phyloP scores from a whole-genome alignment of 2,113 vertebrate species.

The Trogon melanurus region DNA sequence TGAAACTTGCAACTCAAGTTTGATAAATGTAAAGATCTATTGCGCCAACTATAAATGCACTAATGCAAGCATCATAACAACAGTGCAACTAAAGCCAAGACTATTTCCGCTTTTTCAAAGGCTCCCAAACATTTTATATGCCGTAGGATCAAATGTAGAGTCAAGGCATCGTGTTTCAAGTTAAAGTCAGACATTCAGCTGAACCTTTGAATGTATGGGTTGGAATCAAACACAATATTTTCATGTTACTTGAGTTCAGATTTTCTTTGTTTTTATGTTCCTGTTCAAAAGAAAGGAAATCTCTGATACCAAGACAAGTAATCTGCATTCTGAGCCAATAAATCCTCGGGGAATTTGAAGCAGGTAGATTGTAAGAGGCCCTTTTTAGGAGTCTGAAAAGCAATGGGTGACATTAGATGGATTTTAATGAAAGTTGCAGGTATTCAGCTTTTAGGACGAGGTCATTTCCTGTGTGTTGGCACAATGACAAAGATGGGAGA shows the following conservation, averaged over 20 bases:
- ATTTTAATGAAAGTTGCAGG: slow-evolving; percentile 54
- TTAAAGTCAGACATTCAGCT: slow-evolving; percentile 35
- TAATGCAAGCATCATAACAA: slow-evolving; percentile 39
- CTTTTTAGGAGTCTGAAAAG: slow-evolving; percentile 31
- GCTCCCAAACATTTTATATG: slow-evolving; percentile 32
- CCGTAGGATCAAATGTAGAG: neutral
- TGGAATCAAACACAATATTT: slow-evolving; percentile 62
- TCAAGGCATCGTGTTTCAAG: slow-evolving; percentile 31
- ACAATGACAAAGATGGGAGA: slow-evolving; percentile 45
- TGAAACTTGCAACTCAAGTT: neutral
- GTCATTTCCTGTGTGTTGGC: slow-evolving; percentile 53
- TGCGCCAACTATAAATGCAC: neutral
- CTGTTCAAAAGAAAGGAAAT: slow-evolving; percentile 65
- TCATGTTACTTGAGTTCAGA: slow-evolving; percentile 53
- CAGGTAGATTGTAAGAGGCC: slow-evolving; percentile 57
- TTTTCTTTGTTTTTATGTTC: slow-evolving; percentile 54
- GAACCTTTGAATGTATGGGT: slow-evolving; percentile 26
- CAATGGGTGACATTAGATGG: slow-evolving; percentile 3
- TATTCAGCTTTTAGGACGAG: slow-evolving; percentile 37
- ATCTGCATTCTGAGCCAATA: slow-evolving; percentile 55
- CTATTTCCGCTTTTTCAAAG: slow-evolving; percentile 9
- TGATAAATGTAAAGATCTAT: neutral
- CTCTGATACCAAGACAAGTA: slow-evolving; percentile 53
- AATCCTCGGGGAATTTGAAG: slow-evolving; percentile 54
- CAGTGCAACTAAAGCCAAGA: slow-evolving; percentile 19